phyloP scores from a whole-genome alignment of 2,797 vertebrate species.

The Glyptemys insculpta region DNA sequence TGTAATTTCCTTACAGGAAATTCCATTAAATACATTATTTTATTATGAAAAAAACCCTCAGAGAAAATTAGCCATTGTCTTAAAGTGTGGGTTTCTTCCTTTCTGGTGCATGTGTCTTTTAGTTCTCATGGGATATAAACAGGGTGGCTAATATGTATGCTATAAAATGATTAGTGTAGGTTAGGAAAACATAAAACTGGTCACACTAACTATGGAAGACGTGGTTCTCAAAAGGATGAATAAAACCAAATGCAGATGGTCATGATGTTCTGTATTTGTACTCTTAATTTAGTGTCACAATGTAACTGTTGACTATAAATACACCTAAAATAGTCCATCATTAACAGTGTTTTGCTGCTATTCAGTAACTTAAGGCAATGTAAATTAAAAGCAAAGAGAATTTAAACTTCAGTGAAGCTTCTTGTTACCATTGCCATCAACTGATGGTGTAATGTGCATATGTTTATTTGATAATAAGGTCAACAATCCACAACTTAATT shows the following conservation, averaged over 20 bases:
- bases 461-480: conserved; percentile 50
- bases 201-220: background rate
- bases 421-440: background rate
- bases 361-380: conserved; percentile 64
- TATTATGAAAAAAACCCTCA: background rate
- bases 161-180: conserved; percentile 51
- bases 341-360: conserved; percentile 34
- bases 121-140: conserved; percentile 46
- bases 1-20: conserved; percentile 74
- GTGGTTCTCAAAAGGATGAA: background rate
- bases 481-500: background rate
- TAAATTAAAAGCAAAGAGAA: conserved; percentile 55
- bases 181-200: conserved; percentile 52
- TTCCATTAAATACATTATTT: conserved; percentile 70
- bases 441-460: conserved; percentile 1
- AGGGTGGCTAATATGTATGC: conserved; percentile 46
- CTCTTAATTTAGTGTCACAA: background rate
- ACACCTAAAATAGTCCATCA: conserved; percentile 25
- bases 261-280: background rate
- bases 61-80: conserved; percentile 51
- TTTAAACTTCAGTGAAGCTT: conserved; percentile 3
- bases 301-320: conserved; percentile 8
- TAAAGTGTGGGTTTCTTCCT: conserved; percentile 12
- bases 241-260: background rate
- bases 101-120: conserved; percentile 47